These are phyloP conservation scores for Scaeva pyrastri DNA, from an alignment of 2,888 invertebrate genomes.

Conservation along the genomic window DNA sequence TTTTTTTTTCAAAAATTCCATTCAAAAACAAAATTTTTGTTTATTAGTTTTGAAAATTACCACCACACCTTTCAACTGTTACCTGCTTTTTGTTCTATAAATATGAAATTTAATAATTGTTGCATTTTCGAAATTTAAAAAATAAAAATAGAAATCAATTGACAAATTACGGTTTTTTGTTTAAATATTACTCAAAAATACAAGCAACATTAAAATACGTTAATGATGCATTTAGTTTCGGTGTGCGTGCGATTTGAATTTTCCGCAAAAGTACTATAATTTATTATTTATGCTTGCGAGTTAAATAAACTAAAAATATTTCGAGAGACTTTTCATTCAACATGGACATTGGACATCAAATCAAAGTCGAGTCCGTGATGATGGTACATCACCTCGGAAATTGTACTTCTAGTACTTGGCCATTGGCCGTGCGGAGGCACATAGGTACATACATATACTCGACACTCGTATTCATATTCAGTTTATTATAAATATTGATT, in stretches of 20 bases:
- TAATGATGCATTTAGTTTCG: slow-evolving; percentile 27
- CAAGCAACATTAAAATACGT: slow-evolving; percentile 24
- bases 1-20: slow-evolving; percentile 47
- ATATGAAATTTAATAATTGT: neutral
- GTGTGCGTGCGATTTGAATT: neutral
- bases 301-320: slow-evolving; percentile 82
- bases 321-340: slow-evolving; percentile 47
- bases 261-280: neutral
- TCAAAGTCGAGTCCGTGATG: slow-evolving; percentile 12
- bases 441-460: no score
- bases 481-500: slow-evolving; percentile 83
- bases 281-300: slow-evolving; percentile 71
- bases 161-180: neutral
- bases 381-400: slow-evolving; percentile 16
- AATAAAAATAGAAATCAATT: neutral
- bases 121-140: slow-evolving; percentile 30
- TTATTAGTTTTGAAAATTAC: slow-evolving; percentile 9
- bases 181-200: neutral
- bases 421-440: slow-evolving; percentile 53
- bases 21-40: neutral
- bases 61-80: no score
- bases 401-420: slow-evolving; percentile 36
- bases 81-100: no score
- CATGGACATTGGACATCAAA: slow-evolving; percentile 43
- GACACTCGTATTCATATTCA: slow-evolving; percentile 47